Evolutionary conservation across 1,140 invertebrate species (phyloP), one percentile per base, ranked within the genome.

Genomic region (Rhyzopertha dominica): DNA sequence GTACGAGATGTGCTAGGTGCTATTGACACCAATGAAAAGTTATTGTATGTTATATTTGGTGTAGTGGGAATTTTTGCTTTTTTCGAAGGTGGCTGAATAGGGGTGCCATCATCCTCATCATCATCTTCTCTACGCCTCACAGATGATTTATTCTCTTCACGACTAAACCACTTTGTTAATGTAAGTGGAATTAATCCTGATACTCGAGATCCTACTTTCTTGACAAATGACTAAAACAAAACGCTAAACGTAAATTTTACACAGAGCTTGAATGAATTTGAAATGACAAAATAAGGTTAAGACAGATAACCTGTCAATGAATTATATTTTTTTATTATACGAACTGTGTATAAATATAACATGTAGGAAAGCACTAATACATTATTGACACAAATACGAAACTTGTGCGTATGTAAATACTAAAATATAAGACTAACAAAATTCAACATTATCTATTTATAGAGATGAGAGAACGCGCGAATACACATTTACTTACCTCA

Each of bases 161-260:
- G 51, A 31, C 63, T 61, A 31, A 73, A 72, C 70, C 70, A 73
- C 49, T 68, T 71, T 9, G 58, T 65, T n/a, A 73, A 57, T 10
- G 66, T 62, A n/a, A 61, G 37, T 13, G 71, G 68, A 26, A 73
- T 41, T 23, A 72, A 58, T 18, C 61, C 63, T 7, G 69, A 65
- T 13, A 73, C 61, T 44, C 56, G 61, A 35, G 64, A 66, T 53
- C 59, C 70, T 20, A 73, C 65, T 67, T 68, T 70, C 49, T 65
- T 65, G 23, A 72, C 67, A 58, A 73, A 72, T 23, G 71, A 71
- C 70, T 73, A 63, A 23, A 69, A 60, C 61, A 50, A 47, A 48
- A 37, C 43, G n/a, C n/a, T n/a, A n/a, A n/a, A n/a, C n/a, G n/a
- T n/a, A 51, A 35, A 24, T 8, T 24, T 38, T 19, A 36, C 12